A percentile compares a stretch with the other conserved stretches of the same genome.
Evolutionary conservation across 2,888 invertebrate genomes (phyloP).

Genomic region (Eupithecia dodoneata): DNA sequence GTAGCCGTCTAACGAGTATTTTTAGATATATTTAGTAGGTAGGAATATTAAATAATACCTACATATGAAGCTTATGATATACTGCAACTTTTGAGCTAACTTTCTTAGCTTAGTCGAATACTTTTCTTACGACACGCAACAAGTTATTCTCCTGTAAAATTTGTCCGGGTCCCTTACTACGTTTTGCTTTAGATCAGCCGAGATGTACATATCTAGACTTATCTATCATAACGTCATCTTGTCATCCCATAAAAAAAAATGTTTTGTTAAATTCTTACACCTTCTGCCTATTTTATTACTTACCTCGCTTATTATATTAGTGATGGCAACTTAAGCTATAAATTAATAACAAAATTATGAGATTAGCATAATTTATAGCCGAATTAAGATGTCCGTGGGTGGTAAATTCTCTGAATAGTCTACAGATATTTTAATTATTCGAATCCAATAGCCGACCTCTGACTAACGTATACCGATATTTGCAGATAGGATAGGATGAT

Average conservation of each 20-base stretch:
- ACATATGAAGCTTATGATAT: neutral
- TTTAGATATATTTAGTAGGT: neutral
- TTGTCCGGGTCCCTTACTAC: neutral
- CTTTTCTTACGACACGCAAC: neutral
- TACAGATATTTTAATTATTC: neutral
- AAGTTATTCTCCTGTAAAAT: neutral
- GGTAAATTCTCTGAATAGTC: constrained; percentile 4
- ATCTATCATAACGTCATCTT: too few species aligned
- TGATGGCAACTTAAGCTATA: constrained; percentile 15
- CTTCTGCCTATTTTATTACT: neutral
- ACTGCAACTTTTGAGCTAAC: neutral
- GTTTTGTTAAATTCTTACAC: neutral
- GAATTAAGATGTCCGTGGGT: constrained; percentile 6
- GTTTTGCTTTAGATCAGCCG: neutral
- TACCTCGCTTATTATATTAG: neutral
- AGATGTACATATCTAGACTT: neutral
- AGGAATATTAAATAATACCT: neutral
- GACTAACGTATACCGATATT: neutral
- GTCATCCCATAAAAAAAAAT: neutral
- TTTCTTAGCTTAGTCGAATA: neutral
- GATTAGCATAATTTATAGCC: constrained; percentile 3
- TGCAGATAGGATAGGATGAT: neutral
- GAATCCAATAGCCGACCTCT: neutral
- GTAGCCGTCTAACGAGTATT: neutral
- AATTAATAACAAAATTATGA: constrained; percentile 16